Percentiles rank a stretch among this genome's conserved stretches.
Evolutionary conservation across 2,113 vertebrate genomes (phyloP).

Genomic region (Halcyon senegalensis): DNA sequence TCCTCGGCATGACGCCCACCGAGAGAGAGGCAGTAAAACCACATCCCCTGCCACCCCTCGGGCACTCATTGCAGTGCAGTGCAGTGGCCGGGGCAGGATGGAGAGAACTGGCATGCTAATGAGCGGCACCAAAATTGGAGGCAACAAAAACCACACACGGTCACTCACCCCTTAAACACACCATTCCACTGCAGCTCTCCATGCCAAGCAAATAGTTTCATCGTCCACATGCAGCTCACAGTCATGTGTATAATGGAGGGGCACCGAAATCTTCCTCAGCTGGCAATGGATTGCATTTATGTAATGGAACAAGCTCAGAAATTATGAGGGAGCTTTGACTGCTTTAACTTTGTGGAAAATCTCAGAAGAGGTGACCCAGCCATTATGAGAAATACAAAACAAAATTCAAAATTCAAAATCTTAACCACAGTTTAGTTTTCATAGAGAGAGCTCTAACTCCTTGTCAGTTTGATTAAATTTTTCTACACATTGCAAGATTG

Average conservation of each 20-base stretch:
- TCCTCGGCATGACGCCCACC: accelerated
- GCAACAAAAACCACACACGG: accelerated
- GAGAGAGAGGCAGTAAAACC: not conserved
- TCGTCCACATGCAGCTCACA: not conserved
- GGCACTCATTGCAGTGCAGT: accelerated
- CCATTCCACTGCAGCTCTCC: not conserved
- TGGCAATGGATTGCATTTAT: not conserved
- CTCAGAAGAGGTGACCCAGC: not conserved
- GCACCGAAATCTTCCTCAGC: not conserved
- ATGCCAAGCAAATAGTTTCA: not conserved
- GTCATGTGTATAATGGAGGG: not conserved
- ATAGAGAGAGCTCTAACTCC: not conserved
- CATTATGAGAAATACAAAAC: not conserved
- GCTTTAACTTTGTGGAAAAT: not conserved
- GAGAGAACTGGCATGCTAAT: too few species aligned
- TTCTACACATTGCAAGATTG: not conserved
- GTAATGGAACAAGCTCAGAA: not conserved
- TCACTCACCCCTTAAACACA: accelerated
- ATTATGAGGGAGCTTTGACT: not conserved
- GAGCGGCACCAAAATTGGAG: too few species aligned
- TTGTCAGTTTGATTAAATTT: not conserved
- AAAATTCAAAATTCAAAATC: not conserved
- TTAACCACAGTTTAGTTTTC: not conserved
- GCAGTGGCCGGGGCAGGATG: accelerated
- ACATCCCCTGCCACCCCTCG: accelerated